Evolutionary conservation across 2,113 vertebrate species (phyloP).

Genomic region (Toxotes jaculatrix): DNA sequence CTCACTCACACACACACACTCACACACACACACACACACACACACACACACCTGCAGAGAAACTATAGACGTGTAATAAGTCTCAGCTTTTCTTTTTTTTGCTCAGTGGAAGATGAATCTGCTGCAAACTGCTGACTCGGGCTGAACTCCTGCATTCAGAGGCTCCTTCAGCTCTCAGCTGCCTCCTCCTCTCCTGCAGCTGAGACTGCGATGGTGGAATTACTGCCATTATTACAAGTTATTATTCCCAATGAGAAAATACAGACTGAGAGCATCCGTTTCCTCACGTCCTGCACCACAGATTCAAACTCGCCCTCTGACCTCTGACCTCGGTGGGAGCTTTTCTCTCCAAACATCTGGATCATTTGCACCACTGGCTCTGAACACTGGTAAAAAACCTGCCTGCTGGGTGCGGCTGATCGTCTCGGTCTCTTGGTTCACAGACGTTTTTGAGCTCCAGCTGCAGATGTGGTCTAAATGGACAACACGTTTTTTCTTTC

Average conservation of each 20-base stretch:
- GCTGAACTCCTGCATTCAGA: constrained; percentile 13
- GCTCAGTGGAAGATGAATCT: neutral
- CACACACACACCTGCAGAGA: constrained; percentile 7
- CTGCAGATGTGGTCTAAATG: too few relatives aligned
- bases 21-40: constrained; percentile 1
- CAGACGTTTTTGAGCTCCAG: too few relatives aligned
- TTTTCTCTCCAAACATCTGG: too few relatives aligned
- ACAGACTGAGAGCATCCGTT: neutral
- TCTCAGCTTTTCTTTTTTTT: neutral
- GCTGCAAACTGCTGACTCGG: neutral
- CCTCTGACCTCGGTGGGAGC: too few relatives aligned
- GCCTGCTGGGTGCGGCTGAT: too few relatives aligned
- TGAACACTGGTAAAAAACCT: too few relatives aligned
- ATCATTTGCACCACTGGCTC: too few relatives aligned
- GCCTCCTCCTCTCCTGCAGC: neutral
- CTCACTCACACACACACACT: constrained; percentile 10
- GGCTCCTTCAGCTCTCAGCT: neutral
- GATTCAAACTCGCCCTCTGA: too few relatives aligned
- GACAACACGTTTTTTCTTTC: too few relatives aligned
- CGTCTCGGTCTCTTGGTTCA: too few relatives aligned
- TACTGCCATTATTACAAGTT: neutral
- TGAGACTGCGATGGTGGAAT: neutral
- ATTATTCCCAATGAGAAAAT: neutral
- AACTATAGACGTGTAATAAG: neutral
- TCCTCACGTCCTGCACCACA: too few relatives aligned